These are phyloP conservation scores for Columba livia DNA, from an alignment of 2,113 vertebrate genomes.

Conservation along the genomic window DNA sequence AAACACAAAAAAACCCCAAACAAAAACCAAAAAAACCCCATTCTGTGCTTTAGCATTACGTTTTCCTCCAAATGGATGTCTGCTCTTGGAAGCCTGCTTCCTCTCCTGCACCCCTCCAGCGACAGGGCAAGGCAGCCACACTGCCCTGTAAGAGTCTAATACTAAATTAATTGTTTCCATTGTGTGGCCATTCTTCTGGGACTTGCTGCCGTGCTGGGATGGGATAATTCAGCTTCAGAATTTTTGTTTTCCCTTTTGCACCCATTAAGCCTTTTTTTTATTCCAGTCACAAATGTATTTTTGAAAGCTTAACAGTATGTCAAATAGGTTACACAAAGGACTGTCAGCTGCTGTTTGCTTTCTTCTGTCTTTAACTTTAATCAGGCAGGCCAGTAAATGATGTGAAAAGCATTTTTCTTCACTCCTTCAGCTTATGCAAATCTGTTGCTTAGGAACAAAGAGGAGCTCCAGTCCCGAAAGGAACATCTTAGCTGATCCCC, in stretches of 20 bases:
- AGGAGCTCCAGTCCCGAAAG: neutral
- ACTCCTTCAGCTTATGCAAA: conserved; percentile 56
- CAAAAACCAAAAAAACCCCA: too few relatives aligned
- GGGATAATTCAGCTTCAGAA: neutral
- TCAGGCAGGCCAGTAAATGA: conserved; percentile 18
- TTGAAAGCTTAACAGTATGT: conserved; percentile 11
- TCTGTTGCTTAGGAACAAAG: conserved; percentile 59
- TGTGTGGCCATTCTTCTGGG: neutral
- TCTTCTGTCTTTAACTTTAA: conserved; percentile 28
- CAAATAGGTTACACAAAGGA: conserved; percentile 17
- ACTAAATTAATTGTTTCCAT: neutral
- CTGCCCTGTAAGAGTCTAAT: neutral
- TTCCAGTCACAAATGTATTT: neutral
- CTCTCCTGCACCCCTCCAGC: neutral
- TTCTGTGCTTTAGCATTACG: neutral
- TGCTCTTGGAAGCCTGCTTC: neutral
- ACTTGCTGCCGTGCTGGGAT: neutral
- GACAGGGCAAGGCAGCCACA: neutral
- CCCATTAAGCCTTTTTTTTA: neutral
- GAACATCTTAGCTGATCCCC: neutral
- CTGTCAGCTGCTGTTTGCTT: conserved; percentile 43
- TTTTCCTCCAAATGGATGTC: neutral
- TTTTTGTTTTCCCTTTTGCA: neutral
- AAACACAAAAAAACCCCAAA: too few relatives aligned
- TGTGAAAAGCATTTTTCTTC: conserved; percentile 48